Percentiles rank a stretch among this genome's conserved stretches.
phyloP scores from a whole-genome alignment of 2,797 vertebrate genomes.

The Pseudochaenichthys georgianus region DNA sequence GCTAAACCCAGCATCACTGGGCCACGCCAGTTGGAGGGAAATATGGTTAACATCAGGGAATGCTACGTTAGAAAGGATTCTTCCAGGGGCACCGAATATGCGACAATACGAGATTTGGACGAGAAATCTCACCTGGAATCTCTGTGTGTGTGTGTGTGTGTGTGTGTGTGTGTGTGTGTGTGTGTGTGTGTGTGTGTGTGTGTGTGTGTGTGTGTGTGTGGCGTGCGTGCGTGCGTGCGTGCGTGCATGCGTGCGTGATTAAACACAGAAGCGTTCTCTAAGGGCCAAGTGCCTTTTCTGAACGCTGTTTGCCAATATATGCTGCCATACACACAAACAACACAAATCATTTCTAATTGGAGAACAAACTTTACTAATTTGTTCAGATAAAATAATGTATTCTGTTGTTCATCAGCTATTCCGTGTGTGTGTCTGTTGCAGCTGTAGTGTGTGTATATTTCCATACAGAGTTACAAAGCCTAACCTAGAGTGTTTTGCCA shows the following conservation, averaged over 20 bases:
- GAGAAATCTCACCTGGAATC: too few relatives aligned
- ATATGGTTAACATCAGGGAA: too few relatives aligned
- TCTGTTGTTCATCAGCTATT: conserved; percentile 13
- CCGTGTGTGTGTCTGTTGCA: neutral
- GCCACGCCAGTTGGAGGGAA: too few relatives aligned
- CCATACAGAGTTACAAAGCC: conserved; percentile 12
- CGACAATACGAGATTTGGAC: too few relatives aligned
- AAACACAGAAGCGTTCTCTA: conserved; percentile 19
- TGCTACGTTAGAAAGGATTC: too few relatives aligned
- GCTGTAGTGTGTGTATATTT: conserved; percentile 5
- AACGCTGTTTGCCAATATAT: conserved; percentile 60
- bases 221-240: too few relatives aligned
- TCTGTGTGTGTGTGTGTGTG: too few relatives aligned
- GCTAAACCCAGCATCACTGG: too few relatives aligned
- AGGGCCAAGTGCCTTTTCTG: conserved; percentile 48
- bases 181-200: neutral
- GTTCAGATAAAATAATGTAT: conserved; percentile 2
- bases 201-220: neutral
- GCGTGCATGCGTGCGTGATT: conserved; percentile 24
- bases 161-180: too few relatives aligned
- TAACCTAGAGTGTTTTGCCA: conserved; percentile 9
- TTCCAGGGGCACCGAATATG: too few relatives aligned
- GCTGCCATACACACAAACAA: conserved; percentile 16
- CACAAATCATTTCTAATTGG: conserved; percentile 15
- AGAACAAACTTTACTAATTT: conserved; percentile 20